phyloP scores from a whole-genome alignment of 1,140 invertebrate species.

The Drosophila cardini region DNA sequence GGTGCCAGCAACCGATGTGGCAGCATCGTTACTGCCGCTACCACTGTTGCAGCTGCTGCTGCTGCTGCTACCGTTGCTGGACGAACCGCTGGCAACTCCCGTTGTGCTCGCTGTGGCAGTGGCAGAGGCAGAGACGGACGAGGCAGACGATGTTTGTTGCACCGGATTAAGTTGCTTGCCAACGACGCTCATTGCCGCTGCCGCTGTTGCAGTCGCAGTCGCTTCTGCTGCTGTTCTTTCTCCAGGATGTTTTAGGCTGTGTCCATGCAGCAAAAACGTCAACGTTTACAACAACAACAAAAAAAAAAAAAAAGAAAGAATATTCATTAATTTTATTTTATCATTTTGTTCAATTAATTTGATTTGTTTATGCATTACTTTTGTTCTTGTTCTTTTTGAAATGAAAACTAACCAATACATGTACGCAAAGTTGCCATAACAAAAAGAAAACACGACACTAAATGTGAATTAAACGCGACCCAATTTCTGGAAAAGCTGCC shows the following conservation, averaged over 20 bases:
- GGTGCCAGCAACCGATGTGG: not conserved
- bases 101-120: constrained; percentile 3
- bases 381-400: not conserved
- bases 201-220: constrained; percentile 10
- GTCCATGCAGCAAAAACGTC: not conserved
- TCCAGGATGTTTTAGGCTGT: constrained; percentile 25
- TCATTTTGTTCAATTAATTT: not conserved
- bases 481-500: constrained; percentile 72
- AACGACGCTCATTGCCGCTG: constrained; percentile 66
- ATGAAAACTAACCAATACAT: constrained; percentile 54
- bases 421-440: constrained; percentile 68
- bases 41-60: not conserved
- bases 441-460: constrained; percentile 26
- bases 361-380: constrained; percentile 17
- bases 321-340: not conserved
- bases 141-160: constrained; percentile 55
- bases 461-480: constrained; percentile 59
- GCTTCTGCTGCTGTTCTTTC: constrained; percentile 5
- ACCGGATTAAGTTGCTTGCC: constrained; percentile 76
- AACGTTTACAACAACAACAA: not conserved
- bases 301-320: not conserved
- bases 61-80: constrained; percentile 1
- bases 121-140: constrained; percentile 14
- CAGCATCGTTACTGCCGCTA: not conserved
- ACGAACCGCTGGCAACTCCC: constrained; percentile 7